phyloP scores from a whole-genome alignment of 1,140 invertebrate genomes.

The Heliconius congener region DNA sequence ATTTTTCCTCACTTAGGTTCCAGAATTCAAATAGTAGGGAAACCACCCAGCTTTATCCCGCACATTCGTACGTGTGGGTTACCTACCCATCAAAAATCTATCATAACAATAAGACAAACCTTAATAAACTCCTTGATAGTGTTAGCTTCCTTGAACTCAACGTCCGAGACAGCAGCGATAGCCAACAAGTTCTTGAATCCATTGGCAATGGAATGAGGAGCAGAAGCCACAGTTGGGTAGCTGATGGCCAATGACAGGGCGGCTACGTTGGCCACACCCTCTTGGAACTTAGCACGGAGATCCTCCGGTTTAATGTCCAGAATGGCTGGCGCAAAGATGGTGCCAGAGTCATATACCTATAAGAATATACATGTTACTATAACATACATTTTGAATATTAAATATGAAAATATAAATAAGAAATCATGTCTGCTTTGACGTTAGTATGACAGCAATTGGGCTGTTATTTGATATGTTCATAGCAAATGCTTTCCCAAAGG shows the following conservation, averaged over 20 bases:
- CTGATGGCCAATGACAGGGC: slow-evolving; percentile 96
- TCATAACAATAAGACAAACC: slow-evolving; percentile 63
- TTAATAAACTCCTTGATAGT: slow-evolving; percentile 96
- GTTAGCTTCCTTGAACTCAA: slow-evolving; percentile 96
- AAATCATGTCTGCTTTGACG: slow-evolving; percentile 48
- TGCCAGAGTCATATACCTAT: slow-evolving; percentile 98
- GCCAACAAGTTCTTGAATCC: slow-evolving; percentile 91
- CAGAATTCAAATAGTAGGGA: no score
- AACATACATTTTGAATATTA: neutral
- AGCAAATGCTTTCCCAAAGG: slow-evolving; percentile 69
- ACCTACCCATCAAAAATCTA: no score
- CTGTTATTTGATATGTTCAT: slow-evolving; percentile 37
- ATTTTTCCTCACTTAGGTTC: no score
- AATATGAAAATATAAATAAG: neutral
- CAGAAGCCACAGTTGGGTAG: slow-evolving; percentile 98
- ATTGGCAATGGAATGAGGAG: slow-evolving; percentile 97
- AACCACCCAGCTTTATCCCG: no score
- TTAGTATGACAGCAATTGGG: slow-evolving; percentile 38
- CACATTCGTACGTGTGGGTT: no score
- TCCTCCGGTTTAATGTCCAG: slow-evolving; percentile 99
- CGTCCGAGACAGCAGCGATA: slow-evolving; percentile 96
- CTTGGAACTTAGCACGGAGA: slow-evolving; percentile 93
- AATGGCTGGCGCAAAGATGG: slow-evolving; percentile 97
- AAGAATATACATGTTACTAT: slow-evolving; percentile 12
- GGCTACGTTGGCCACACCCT: slow-evolving; percentile 96